A percentile compares a stretch with the other conserved stretches of the same genome.
Evolutionary conservation across 2,113 vertebrate genomes (phyloP).

Genomic region (Garra rufa): DNA sequence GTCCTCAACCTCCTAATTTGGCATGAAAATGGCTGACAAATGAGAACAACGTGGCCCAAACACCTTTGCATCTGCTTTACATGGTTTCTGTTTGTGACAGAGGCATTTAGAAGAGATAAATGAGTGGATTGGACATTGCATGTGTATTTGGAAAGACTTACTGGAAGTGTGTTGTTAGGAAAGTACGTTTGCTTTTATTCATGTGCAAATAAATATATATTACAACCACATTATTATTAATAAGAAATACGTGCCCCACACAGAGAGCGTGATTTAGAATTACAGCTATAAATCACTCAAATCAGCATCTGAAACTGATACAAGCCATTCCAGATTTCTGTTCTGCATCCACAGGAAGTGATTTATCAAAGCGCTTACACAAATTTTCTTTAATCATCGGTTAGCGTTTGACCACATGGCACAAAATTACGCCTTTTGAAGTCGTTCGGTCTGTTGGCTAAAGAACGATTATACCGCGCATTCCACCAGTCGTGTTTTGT

Average conservation of each 20-base stretch:
- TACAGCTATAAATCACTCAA: conserved; percentile 11
- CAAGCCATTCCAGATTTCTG: conserved; percentile 15
- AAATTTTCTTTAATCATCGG: conserved; percentile 15
- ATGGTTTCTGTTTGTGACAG: conserved; percentile 8
- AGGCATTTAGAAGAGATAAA: background rate
- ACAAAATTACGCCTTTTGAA: conserved; percentile 25
- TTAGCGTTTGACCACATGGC: conserved; percentile 29
- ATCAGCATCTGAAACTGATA: conserved; percentile 28
- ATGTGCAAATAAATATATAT: background rate
- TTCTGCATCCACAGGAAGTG: conserved; percentile 6
- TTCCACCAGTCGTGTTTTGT: background rate
- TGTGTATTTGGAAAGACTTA: background rate
- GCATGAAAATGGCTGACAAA: too few relatives aligned
- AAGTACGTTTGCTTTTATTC: background rate
- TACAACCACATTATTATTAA: background rate
- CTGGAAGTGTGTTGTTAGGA: background rate
- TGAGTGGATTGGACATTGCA: background rate
- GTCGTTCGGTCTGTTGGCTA: background rate
- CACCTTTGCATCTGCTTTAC: conserved; percentile 28
- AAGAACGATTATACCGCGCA: background rate
- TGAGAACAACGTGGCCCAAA: conserved; percentile 11
- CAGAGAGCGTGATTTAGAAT: background rate
- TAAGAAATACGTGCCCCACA: background rate
- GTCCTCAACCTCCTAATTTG: background rate
- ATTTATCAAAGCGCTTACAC: conserved; percentile 17